phyloP scores from a whole-genome alignment of 1,140 invertebrate genomes.

The Octopus sinensis region DNA sequence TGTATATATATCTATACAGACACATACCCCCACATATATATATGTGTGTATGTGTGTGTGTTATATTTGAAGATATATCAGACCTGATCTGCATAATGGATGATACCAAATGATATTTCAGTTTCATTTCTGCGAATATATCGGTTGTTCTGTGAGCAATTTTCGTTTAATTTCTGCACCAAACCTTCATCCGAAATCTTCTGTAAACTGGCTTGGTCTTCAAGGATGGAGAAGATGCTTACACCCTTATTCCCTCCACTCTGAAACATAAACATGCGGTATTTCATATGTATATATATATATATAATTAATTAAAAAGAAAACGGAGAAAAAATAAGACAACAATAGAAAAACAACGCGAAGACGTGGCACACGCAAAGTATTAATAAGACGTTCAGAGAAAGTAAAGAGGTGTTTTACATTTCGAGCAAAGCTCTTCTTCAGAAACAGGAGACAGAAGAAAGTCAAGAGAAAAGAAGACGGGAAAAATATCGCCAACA shows the following conservation, averaged over 20 bases:
- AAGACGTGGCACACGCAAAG: no score
- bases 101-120: slow-evolving; percentile 20
- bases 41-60: no score
- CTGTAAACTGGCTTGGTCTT: slow-evolving; percentile 22
- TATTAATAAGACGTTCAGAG: no score
- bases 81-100: slow-evolving; percentile 35
- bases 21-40: no score
- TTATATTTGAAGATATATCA: neutral
- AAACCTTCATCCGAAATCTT: slow-evolving; percentile 20
- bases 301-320: neutral
- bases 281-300: neutral
- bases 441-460: neutral
- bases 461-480: neutral
- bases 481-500: no score
- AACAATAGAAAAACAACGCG: no score
- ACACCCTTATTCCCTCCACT: no score
- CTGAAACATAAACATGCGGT: neutral
- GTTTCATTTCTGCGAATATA: neutral
- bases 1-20: no score
- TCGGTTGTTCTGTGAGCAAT: neutral
- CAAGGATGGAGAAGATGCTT: slow-evolving; percentile 27
- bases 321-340: no score
- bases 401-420: no score
- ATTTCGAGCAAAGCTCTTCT: no score
- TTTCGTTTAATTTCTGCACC: slow-evolving; percentile 18